Evolutionary conservation across 2,113 vertebrate species (phyloP).

Genomic region (Apus apus): DNA sequence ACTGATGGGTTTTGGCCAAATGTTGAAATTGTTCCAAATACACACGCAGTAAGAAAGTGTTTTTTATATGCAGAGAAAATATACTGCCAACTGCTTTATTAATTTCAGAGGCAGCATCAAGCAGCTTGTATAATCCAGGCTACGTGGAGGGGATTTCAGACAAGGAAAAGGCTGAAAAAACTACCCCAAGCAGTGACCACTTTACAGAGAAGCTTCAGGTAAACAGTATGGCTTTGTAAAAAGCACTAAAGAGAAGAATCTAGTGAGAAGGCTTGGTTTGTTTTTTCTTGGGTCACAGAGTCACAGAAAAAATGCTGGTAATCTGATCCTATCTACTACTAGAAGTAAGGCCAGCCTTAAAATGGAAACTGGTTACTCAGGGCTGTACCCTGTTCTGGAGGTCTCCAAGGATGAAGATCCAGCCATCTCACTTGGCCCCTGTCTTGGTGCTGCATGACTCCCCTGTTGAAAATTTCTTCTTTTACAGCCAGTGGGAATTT

Average conservation of each 20-base stretch:
- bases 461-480: background rate
- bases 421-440: background rate
- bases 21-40: background rate
- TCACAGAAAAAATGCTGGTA: background rate
- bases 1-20: background rate
- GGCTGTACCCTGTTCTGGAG: background rate
- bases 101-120: slow-evolving; percentile 79
- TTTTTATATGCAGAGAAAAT: slow-evolving; percentile 1
- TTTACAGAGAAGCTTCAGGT: slow-evolving; percentile 95
- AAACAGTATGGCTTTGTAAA: background rate
- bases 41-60: background rate
- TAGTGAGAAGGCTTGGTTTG: background rate
- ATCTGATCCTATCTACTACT: background rate
- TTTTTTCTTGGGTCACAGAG: background rate
- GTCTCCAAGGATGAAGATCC: background rate
- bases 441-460: background rate
- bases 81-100: slow-evolving; percentile 16
- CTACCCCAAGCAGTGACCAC: slow-evolving; percentile 82
- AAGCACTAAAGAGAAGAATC: background rate
- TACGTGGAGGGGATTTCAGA: slow-evolving; percentile 86
- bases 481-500: background rate
- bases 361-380: background rate
- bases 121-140: slow-evolving; percentile 91
- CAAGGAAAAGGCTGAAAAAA: slow-evolving; percentile 86
- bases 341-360: background rate